Conservation (phyloP, 2,888 invertebrate genomes). For the Zaprionus bogoriensis region DNA sequence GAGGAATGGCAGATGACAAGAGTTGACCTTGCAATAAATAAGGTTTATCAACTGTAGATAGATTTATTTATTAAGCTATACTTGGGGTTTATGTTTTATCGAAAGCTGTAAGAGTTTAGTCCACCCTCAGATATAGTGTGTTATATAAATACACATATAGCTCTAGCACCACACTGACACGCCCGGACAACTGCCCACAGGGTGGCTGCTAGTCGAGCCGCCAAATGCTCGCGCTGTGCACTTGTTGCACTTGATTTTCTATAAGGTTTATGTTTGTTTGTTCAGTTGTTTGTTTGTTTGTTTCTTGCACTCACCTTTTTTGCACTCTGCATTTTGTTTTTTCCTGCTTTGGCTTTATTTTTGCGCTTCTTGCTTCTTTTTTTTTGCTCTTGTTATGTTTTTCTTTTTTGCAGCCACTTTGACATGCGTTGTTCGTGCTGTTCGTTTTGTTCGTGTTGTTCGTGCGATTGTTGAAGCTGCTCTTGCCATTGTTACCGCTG, state of each 20-base stretch:
- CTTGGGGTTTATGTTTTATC: too few relatives aligned
- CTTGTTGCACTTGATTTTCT: conserved; percentile 41
- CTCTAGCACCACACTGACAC: too few relatives aligned
- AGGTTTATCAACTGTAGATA: too few relatives aligned
- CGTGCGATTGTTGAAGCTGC: not conserved
- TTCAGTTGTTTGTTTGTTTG: conserved; percentile 43
- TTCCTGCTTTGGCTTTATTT: conserved; percentile 11
- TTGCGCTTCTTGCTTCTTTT: conserved; percentile 1
- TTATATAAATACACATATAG: too few relatives aligned
- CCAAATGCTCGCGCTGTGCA: not conserved
- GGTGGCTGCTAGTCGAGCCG: not conserved
- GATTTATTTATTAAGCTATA: too few relatives aligned
- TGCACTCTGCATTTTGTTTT: conserved; percentile 58
- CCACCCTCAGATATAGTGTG: too few relatives aligned
- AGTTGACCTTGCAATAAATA: too few relatives aligned
- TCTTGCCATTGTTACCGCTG: conserved; percentile 1
- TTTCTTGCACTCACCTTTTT: conserved; percentile 61
- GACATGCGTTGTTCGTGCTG: conserved; percentile 24
- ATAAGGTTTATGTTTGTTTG: conserved; percentile 20
- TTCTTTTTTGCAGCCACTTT: conserved; percentile 58
- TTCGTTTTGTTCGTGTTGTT: conserved; percentile 7
- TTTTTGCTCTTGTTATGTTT: conserved; percentile 43
- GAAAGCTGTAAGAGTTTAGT: too few relatives aligned
- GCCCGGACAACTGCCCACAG: not conserved
- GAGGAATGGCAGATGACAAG: too few relatives aligned